phyloP scores from a whole-genome alignment of 2,113 vertebrate species.

The Centropus unirufus region DNA sequence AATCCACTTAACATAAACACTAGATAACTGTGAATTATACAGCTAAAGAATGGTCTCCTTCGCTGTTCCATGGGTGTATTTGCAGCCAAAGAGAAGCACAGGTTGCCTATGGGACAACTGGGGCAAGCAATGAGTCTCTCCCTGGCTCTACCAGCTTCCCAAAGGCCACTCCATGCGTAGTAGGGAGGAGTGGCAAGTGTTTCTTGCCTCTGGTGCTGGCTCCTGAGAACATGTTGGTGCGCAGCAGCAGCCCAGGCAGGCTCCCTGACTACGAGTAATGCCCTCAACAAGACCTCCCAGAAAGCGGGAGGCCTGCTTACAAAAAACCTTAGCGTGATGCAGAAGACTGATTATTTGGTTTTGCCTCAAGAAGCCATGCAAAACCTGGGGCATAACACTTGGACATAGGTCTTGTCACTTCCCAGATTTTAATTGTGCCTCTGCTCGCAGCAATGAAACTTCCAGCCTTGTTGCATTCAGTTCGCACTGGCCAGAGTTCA shows the following conservation, averaged over 20 bases:
- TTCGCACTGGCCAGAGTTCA: not conserved
- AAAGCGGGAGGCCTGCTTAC: not conserved
- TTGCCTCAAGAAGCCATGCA: not conserved
- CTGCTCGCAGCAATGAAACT: not conserved
- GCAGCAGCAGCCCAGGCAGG: not conserved
- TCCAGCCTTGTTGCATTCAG: not conserved
- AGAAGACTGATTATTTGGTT: not conserved
- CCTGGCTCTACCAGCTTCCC: not conserved
- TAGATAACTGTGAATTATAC: conserved; percentile 1
- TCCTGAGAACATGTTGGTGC: not conserved
- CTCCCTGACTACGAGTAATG: not conserved
- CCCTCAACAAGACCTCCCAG: accelerated
- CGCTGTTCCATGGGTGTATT: not conserved
- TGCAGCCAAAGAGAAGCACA: conserved; percentile 6
- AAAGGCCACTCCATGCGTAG: not conserved
- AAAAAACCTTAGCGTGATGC: not conserved
- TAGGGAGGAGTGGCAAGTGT: not conserved
- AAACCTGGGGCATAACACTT: not conserved
- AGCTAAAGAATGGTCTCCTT: not conserved
- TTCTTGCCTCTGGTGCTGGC: not conserved
- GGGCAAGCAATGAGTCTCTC: not conserved
- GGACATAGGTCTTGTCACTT: not conserved
- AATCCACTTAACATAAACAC: conserved; percentile 20
- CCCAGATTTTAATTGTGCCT: not conserved
- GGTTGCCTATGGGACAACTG: not conserved